Conservation (phyloP, 1,140 invertebrate species). For the Chrysopa pallens region DNA sequence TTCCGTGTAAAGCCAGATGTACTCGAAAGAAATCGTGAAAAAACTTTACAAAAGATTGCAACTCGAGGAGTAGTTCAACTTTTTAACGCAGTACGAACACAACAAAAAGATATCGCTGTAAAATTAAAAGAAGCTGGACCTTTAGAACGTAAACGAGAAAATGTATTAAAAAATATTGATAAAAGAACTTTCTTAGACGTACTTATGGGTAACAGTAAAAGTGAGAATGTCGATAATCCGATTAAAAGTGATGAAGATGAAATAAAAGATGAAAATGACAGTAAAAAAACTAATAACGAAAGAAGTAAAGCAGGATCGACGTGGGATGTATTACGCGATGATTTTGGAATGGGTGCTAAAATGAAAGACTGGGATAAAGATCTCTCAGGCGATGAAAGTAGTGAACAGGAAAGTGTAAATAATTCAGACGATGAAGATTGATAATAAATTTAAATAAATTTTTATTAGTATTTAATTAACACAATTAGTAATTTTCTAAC, state of each 20-base stretch:
- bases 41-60: slow-evolving; percentile 59
- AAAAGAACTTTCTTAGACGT: slow-evolving; percentile 68
- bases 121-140: slow-evolving; percentile 53
- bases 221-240: slow-evolving; percentile 27
- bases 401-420: slow-evolving; percentile 8
- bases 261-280: slow-evolving; percentile 15
- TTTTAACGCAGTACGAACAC: slow-evolving; percentile 75
- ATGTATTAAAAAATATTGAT: slow-evolving; percentile 62
- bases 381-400: slow-evolving; percentile 22
- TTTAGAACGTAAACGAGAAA: slow-evolving; percentile 64
- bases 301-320: slow-evolving; percentile 9
- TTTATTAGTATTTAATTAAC: too few relatives aligned
- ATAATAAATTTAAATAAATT: too few relatives aligned
- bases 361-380: slow-evolving; percentile 85
- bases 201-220: slow-evolving; percentile 51
- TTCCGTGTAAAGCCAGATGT: slow-evolving; percentile 56
- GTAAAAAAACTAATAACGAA: slow-evolving; percentile 10
- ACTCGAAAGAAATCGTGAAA: slow-evolving; percentile 53
- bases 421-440: too few relatives aligned
- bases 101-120: slow-evolving; percentile 59
- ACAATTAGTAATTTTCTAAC: too few relatives aligned
- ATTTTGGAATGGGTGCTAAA: slow-evolving; percentile 75
- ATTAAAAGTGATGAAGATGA: slow-evolving; percentile 22
- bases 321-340: slow-evolving; percentile 45
- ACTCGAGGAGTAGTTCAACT: slow-evolving; percentile 82